These are phyloP conservation scores for Drosophila paranaensis DNA, from an alignment of 2,888 invertebrate species.

Conservation along the genomic window DNA sequence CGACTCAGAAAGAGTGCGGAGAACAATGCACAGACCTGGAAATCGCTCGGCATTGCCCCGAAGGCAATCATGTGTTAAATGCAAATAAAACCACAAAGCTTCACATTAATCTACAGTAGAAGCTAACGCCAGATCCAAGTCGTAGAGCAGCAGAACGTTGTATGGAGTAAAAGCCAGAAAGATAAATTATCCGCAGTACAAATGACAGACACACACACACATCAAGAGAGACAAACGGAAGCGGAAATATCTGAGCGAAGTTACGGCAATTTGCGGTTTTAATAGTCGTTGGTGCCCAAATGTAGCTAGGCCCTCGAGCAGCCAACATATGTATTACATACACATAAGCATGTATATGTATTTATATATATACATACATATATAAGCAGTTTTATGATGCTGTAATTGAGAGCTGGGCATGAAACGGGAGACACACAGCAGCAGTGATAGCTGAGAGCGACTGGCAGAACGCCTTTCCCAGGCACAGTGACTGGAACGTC, in stretches of 20 bases:
- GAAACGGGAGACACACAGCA: conserved; percentile 29
- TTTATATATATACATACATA: not conserved
- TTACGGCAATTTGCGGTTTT: conserved; percentile 75
- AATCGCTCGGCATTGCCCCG: conserved; percentile 32
- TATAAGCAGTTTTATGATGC: conserved; percentile 50
- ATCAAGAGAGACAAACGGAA: conserved; percentile 52
- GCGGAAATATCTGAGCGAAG: conserved; percentile 71
- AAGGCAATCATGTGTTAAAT: conserved; percentile 36
- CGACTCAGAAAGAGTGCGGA: not conserved
- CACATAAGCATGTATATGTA: not conserved
- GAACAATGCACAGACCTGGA: conserved; percentile 2
- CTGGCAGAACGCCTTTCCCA: conserved; percentile 41
- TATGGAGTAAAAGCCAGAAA: conserved; percentile 21
- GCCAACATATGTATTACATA: not conserved
- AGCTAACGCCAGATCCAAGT: conserved; percentile 7
- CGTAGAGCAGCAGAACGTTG: not conserved
- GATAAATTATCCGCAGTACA: conserved; percentile 52
- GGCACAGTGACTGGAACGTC: conserved; percentile 19
- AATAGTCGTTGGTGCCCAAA: conserved; percentile 42
- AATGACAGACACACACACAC: conserved; percentile 29
- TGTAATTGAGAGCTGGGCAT: conserved; percentile 55
- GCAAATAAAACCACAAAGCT: conserved; percentile 56
- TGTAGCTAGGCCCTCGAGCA: conserved; percentile 6
- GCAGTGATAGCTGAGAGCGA: conserved; percentile 18
- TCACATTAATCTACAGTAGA: conserved; percentile 25